Evolutionary conservation across 2,797 vertebrate genomes (phyloP).

Genomic region (Tenualosa ilisha): DNA sequence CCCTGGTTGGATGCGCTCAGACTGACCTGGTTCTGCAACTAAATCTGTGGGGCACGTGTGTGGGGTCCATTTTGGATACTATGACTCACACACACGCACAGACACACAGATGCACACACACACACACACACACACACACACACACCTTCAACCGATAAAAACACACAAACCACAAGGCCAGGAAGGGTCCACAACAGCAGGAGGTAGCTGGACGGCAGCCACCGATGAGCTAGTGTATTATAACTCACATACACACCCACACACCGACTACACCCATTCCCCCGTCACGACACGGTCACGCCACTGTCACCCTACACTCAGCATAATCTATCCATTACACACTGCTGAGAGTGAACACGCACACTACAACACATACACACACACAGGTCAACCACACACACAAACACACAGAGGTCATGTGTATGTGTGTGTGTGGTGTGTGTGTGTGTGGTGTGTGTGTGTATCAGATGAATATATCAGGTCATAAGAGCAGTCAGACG

Average conservation of each 20-base stretch:
- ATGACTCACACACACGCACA: constrained; percentile 15
- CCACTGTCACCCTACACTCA: neutral
- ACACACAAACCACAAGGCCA: neutral
- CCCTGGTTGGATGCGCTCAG: constrained; percentile 57
- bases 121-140: constrained; percentile 15
- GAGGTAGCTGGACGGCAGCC: neutral
- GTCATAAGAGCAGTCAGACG: neutral
- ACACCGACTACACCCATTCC: neutral
- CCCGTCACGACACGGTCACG: neutral
- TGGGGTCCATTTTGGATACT: constrained; percentile 17
- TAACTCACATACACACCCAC: neutral
- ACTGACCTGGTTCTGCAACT: constrained; percentile 67
- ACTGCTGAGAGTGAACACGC: neutral
- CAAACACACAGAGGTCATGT: neutral
- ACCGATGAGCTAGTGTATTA: neutral
- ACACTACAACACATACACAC: neutral
- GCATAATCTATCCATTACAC: neutral
- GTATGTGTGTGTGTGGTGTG: constrained; percentile 7
- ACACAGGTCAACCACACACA: too few species aligned
- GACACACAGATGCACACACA: neutral
- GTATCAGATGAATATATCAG: neutral
- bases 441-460: neutral
- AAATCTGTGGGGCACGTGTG: constrained; percentile 49
- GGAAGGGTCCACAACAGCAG: neutral
- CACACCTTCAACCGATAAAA: neutral